phyloP scores from a whole-genome alignment of 2,888 invertebrate genomes.

The Nysson spinosus region DNA sequence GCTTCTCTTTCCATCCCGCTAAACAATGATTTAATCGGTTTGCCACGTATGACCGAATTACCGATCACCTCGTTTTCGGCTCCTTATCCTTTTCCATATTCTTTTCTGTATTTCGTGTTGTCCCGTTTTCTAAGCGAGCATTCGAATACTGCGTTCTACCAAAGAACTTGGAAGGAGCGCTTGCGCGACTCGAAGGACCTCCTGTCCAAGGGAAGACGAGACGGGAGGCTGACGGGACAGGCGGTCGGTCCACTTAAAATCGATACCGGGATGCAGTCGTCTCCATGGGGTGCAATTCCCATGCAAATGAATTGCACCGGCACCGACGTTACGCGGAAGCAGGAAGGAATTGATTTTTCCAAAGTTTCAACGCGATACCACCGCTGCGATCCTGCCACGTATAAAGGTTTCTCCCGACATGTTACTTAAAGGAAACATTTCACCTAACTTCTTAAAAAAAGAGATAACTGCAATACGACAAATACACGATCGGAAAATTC shows the following conservation, averaged over 20 bases:
- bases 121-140: too few relatives aligned
- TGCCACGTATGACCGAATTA: too few relatives aligned
- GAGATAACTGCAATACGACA: conserved; percentile 71
- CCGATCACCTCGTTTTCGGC: too few relatives aligned
- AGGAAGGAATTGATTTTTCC: conserved; percentile 62
- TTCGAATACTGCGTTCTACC: conserved; percentile 27
- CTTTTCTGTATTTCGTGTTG: conserved; percentile 14
- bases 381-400: conserved; percentile 4
- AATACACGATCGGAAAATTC: conserved; percentile 69
- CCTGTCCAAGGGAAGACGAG: conserved; percentile 75
- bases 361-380: conserved; percentile 43
- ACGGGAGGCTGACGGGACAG: conserved; percentile 75
- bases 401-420: not conserved
- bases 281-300: conserved; percentile 73
- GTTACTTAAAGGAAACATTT: too few relatives aligned
- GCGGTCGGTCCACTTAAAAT: conserved; percentile 76
- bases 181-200: conserved; percentile 71
- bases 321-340: conserved; percentile 55
- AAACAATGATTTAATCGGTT: too few relatives aligned
- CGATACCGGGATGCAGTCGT: conserved; percentile 74
- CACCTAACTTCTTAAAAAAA: too few relatives aligned
- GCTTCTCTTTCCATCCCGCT: too few relatives aligned
- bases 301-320: conserved; percentile 76
- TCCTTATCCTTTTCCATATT: too few relatives aligned
- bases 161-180: conserved; percentile 62